Base-by-base conservation (phyloP, 2,888 invertebrate genomes). In the Axea sp. region DNA sequence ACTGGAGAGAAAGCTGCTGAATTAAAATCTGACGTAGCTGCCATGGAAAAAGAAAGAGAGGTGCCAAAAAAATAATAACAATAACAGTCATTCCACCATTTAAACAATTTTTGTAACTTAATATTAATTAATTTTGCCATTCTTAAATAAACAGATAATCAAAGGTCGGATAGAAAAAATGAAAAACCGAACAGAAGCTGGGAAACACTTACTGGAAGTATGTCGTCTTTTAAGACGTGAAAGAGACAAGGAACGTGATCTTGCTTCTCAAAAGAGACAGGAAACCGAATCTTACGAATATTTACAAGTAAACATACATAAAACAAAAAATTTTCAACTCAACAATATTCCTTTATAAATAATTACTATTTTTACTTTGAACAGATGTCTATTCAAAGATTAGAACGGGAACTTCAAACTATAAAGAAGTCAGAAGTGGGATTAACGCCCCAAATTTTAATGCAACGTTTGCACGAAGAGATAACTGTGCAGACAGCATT, bases 21-120 rank as follows among this genome's bases (percentile, higher is more conserved):
- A 88, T 91, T 97, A 67, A 92, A 95, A 78, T 92, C 93, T 77
- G 96, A 96, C 84, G 92, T 96, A 49, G 92, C 93, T 78, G 93
- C 94, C 73, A 96, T 96, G 94, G 95, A 95, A 76, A 92, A 94
- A 53, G 96, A 97, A 83, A 75, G 90, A 90, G 81, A 90, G 73
- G 84, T 83, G n/a, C n/a, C n/a, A n/a, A n/a, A n/a, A n/a, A n/a
- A n/a, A n/a, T n/a, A n/a, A n/a, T n/a, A n/a, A n/a, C n/a, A n/a
- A n/a, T n/a, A n/a, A n/a, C n/a, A n/a, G n/a, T n/a, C n/a, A n/a
- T n/a, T n/a, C n/a, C n/a, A n/a, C n/a, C n/a, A n/a, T n/a, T n/a
- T n/a, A n/a, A n/a, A n/a, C n/a, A n/a, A n/a, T n/a, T n/a, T n/a
- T n/a, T n/a, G n/a, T n/a, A n/a, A n/a, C n/a, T 72, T 68, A 26